A percentile compares a stretch with the other conserved stretches of the same genome.
Evolutionary conservation across 2,113 vertebrate genomes (phyloP).

Genomic region (Cololabis saira): DNA sequence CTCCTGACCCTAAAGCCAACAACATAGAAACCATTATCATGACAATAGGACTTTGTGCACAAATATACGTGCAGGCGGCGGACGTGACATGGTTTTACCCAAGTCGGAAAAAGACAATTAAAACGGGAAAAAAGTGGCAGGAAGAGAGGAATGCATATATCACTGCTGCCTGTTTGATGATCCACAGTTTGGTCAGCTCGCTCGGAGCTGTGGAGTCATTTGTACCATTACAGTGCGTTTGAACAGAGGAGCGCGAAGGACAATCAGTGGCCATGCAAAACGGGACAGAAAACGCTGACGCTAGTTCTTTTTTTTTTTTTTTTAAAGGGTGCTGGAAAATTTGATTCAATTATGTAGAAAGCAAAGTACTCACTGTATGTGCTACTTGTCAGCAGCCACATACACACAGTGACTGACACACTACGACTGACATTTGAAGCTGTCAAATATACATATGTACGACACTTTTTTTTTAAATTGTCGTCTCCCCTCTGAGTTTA

Average conservation of each 20-base stretch:
- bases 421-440: no score
- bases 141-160: not conserved
- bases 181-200: constrained; percentile 85
- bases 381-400: constrained; percentile 30
- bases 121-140: constrained; percentile 28
- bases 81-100: constrained; percentile 86
- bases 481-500: no score
- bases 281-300: constrained; percentile 85
- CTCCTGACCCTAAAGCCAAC: constrained; percentile 93
- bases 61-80: constrained; percentile 24
- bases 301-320: constrained; percentile 50
- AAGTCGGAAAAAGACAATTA: constrained; percentile 82
- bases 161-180: constrained; percentile 77
- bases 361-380: constrained; percentile 49
- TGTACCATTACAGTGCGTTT: constrained; percentile 88
- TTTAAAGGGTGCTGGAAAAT: constrained; percentile 33
- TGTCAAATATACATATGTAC: no score
- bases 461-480: no score
- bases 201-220: constrained; percentile 84
- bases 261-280: constrained; percentile 82
- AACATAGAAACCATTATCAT: constrained; percentile 99
- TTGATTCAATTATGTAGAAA: constrained; percentile 71
- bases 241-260: constrained; percentile 88
- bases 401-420: not conserved
- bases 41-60: constrained; percentile 86